Conservation (phyloP, 2,888 invertebrate genomes). For the Blomia tropicalis region DNA sequence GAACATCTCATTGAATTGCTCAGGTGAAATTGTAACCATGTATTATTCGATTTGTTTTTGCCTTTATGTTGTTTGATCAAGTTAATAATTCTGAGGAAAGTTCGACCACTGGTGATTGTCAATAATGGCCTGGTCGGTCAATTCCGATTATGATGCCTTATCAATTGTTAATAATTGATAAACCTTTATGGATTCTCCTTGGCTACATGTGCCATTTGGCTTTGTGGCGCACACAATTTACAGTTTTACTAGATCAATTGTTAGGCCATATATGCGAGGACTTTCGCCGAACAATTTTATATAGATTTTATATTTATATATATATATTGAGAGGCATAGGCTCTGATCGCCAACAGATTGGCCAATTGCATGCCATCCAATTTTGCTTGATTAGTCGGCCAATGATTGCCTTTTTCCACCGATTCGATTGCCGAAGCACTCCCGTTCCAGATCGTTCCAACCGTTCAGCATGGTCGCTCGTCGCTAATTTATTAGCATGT, state of each 20-base stretch:
- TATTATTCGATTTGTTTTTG: not conserved
- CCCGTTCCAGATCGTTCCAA: not conserved
- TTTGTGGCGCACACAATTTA: not conserved
- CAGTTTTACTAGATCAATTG: not conserved
- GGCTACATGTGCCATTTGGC: not conserved
- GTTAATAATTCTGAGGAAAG: not conserved
- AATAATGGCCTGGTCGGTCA: constrained; percentile 2
- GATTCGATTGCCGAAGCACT: not conserved
- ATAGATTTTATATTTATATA: too few relatives aligned
- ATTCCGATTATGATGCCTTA: constrained; percentile 15
- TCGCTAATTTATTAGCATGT: constrained; percentile 5
- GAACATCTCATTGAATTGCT: not conserved
- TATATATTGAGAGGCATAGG: too few relatives aligned
- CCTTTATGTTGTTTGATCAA: constrained; percentile 3
- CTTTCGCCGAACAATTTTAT: not conserved
- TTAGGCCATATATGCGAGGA: constrained; percentile 5
- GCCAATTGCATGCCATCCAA: constrained; percentile 11
- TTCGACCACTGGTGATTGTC: constrained; percentile 12
- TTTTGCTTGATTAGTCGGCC: constrained; percentile 1
- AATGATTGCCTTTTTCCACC: not conserved
- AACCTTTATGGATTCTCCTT: constrained; percentile 4
- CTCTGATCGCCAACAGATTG: constrained; percentile 9
- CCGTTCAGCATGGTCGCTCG: not conserved
- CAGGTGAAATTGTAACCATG: too few relatives aligned
- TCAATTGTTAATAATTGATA: constrained; percentile 13